Evolutionary conservation across 2,797 vertebrate species (phyloP), one percentile per base, ranked within the genome.

Genomic region (Phylloscopus collybita): DNA sequence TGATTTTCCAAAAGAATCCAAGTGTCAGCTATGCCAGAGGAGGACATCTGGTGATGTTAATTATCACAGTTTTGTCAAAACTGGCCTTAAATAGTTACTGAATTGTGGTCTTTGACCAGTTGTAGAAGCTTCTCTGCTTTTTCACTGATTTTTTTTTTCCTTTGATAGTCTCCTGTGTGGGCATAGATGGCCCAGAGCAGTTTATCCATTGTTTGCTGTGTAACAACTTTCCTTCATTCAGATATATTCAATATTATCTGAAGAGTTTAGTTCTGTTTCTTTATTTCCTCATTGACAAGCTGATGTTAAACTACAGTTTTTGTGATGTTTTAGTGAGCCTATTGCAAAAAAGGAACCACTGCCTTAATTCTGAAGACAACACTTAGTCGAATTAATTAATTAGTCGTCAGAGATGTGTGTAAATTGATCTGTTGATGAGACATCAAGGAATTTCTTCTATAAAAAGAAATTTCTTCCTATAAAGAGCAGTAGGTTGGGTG

Each of bases 341-440:
- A 76, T 86, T 84, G 53, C 16, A 47, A 65, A 61, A 82, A 60
- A 83, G 38, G 89, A 73, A 49, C 75, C 25, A 8, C 36, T 84
- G 67, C 70, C 74, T 94, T 80, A 42, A 76, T 88, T 91, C 82
- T 92, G 29, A 89, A 93, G 86, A 80, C 70, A 89, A 5, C 38
- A 19, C 59, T 94, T 91, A 34, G n/a, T 80, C 50, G 1, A 94
- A 93, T 94, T 72, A 92, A 95, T 94, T 64, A 90, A 29, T 93
- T 79, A 88, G 82, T 88, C 93, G 92, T 97, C 12, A 73, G 83
- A 93, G 88, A 64, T 70, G 65, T 84, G 71, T 78, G 86, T 85
- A 86, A 66, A 90, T 91, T 87, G 92, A 80, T 86, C 59, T 29
- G 11, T 81, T 80, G 91, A 30, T 62, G 90, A 96, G 70, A 50